Evolutionary conservation across 2,113 vertebrate species (phyloP).

Genomic region (Balaeniceps rex): DNA sequence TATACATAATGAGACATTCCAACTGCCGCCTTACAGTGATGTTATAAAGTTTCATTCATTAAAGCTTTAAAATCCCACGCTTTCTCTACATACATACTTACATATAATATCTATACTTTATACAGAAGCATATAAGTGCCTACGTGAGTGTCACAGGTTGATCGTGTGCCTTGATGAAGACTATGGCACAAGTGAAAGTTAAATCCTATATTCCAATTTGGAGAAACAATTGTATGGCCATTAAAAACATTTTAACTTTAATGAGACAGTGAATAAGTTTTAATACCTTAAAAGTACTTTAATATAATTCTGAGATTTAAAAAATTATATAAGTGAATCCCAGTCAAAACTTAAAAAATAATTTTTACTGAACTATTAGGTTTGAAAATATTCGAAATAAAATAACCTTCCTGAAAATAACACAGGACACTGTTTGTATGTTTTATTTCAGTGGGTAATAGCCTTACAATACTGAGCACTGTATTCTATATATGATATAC

Average conservation of each 20-base stretch:
- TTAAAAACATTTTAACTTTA: neutral
- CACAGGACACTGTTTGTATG: neutral
- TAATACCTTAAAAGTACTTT: neutral
- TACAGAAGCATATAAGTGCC: neutral
- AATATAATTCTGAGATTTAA: neutral
- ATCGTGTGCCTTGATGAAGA: neutral
- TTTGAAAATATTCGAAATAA: neutral
- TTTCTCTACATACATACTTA: neutral
- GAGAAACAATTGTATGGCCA: neutral
- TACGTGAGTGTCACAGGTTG: neutral
- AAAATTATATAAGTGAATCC: neutral
- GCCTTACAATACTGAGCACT: neutral
- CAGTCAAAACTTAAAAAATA: neutral
- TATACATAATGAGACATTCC: neutral
- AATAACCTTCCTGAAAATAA: neutral
- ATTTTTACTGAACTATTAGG: neutral
- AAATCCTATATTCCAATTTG: neutral
- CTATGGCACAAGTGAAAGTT: neutral
- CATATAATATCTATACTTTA: neutral
- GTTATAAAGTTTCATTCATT: neutral
- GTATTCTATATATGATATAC: neutral
- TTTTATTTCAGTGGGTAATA: neutral
- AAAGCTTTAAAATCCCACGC: neutral
- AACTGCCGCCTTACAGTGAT: neutral
- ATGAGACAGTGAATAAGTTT: neutral